Conservation (phyloP, 2,888 invertebrate genomes). For the Andrena praecox region DNA sequence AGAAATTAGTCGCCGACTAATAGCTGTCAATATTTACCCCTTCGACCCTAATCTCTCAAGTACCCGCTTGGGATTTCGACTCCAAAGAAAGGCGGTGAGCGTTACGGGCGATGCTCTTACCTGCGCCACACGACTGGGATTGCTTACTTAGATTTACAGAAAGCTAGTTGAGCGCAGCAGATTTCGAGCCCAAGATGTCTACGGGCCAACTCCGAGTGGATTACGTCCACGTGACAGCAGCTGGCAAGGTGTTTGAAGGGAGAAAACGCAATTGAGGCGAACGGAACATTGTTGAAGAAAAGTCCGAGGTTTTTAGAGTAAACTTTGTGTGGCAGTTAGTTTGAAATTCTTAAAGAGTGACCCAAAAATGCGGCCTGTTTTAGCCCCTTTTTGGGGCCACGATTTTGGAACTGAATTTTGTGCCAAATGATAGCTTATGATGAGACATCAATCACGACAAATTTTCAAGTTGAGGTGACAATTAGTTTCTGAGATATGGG, state of each 20-base stretch:
- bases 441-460: too few species aligned
- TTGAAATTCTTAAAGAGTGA: too few species aligned
- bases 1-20: slow-evolving; percentile 60
- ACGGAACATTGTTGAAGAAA: not conserved
- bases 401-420: too few species aligned
- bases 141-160: slow-evolving; percentile 1
- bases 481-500: too few species aligned
- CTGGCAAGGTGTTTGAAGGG: not conserved
- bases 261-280: too few species aligned
- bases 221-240: not conserved
- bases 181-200: not conserved
- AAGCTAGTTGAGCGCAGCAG: slow-evolving; percentile 13
- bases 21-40: slow-evolving; percentile 71
- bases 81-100: not conserved
- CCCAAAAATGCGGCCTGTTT: too few species aligned
- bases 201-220: not conserved
- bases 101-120: not conserved
- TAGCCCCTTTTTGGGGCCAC: too few species aligned
- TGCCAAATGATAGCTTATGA: too few species aligned
- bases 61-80: slow-evolving; percentile 38
- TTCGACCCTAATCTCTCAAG: slow-evolving; percentile 53
- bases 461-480: too few species aligned
- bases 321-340: too few species aligned
- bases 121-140: slow-evolving; percentile 3
- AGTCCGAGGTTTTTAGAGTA: not conserved